Conservation (phyloP, 2,888 invertebrate species). For the Papilio gigon region DNA sequence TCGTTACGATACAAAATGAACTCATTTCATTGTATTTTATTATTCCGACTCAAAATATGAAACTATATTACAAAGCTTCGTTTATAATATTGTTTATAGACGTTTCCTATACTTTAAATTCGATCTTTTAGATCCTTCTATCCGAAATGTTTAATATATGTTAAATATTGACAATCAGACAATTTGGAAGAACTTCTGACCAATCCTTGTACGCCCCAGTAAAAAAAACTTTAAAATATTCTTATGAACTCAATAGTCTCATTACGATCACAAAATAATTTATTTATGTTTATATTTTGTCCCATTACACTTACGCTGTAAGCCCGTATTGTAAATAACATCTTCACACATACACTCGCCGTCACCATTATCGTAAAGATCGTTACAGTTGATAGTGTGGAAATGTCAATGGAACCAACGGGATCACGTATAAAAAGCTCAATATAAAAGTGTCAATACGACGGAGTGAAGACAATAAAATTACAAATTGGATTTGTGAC, state of each 20-base stretch:
- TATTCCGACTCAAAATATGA: neutral
- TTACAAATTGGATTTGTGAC: conserved; percentile 11
- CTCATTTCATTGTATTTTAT: conserved; percentile 7
- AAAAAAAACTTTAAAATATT: neutral
- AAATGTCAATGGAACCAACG: conserved; percentile 25
- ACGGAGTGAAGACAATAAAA: conserved; percentile 17
- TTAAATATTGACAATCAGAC: no score
- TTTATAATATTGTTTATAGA: no score
- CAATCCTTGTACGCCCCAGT: no score
- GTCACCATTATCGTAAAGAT: conserved; percentile 36
- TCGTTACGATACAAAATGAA: neutral
- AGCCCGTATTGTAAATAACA: neutral
- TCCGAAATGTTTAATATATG: neutral
- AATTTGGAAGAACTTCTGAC: no score
- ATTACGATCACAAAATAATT: neutral
- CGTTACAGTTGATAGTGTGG: conserved; percentile 24
- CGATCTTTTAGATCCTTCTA: neutral
- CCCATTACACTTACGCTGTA: neutral
- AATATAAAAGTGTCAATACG: conserved; percentile 21
- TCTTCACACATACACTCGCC: conserved; percentile 12
- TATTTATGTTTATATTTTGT: neutral
- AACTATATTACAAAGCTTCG: neutral
- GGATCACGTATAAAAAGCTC: conserved; percentile 28
- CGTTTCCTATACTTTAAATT: no score
- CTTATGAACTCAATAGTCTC: neutral